Base-by-base conservation (phyloP, 2,113 vertebrate species). In the Petaurus breviceps region DNA sequence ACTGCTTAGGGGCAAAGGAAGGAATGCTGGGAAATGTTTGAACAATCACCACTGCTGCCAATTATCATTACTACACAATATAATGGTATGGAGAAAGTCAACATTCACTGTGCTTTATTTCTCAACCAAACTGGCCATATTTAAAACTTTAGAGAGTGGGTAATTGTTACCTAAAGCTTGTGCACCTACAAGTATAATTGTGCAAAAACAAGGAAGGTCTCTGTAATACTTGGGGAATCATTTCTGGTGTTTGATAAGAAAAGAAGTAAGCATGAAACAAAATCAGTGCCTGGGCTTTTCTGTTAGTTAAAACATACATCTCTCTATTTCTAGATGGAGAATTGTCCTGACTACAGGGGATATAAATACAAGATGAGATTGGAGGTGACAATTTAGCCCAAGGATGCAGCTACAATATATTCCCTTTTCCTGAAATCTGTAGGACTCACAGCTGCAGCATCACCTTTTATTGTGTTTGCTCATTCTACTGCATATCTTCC, bases 71-170 rank as follows among this genome's bases (percentile, higher is more conserved):
- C 94, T 96, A 94, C 43, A 96, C 97, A 96, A 96, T 97, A 96
- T 97, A 98, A 98, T 97, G 97, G 95, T 97, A 93, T 98, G 94
- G 97, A 98, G 98, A 98, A 98, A 97, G 97, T 98, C 97, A 98
- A 95, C 94, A 96, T 92, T 96, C 96, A 97, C 96, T 98, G 77
- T 96, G 92, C 94, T 97, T 91, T n/a, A 91, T 98, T 92, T 90
- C 93, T 94, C 93, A 93, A 54, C 93, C 96, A 97, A 96, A 96
- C 90, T 96, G 95, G 97, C 96, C 94, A 92, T 52, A 28, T 93
- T 23, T 16, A 23, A 84, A 84, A 84, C 16, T 84, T 84, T 84
- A 43, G n/a, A 84, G n/a, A 43, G 6, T 19, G 43, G 37, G n/a
- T 43, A 84, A 22, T 84, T 84, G n/a, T 43, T 43, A 84, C 5